These are phyloP conservation scores for Mesocentrotus franciscanus DNA, from an alignment of 53 echinoderm and acorn worm species.

Conservation along the genomic window DNA sequence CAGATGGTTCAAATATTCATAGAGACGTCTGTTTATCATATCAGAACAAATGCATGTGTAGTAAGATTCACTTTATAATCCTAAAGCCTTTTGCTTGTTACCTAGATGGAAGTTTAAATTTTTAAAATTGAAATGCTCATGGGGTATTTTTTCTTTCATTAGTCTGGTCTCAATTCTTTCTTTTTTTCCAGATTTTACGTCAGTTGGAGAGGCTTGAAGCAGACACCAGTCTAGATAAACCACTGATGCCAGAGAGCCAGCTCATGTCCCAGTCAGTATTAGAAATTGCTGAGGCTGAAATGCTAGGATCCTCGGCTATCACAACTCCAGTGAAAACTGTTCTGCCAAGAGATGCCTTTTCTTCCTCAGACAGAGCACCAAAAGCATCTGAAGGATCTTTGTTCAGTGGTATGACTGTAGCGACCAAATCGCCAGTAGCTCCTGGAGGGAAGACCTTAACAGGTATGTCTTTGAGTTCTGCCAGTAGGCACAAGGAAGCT, in stretches of 20 bases:
- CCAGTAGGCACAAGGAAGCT: background rate
- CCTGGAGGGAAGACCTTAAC: background rate
- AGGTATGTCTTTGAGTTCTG: background rate
- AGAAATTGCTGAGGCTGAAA: background rate
- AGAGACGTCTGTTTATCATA: too few species aligned
- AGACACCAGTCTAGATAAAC: constrained; percentile 60
- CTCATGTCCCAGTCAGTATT: constrained; percentile 8
- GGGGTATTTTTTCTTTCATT: too few species aligned
- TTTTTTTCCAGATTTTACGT: constrained; percentile 77
- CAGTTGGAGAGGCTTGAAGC: constrained; percentile 76
- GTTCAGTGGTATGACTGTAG: constrained; percentile 53
- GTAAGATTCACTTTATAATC: too few species aligned
- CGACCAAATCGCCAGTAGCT: background rate
- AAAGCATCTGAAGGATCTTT: background rate
- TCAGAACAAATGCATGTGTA: too few species aligned
- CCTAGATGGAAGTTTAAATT: too few species aligned
- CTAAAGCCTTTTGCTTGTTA: too few species aligned
- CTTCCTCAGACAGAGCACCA: background rate
- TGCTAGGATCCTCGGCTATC: background rate
- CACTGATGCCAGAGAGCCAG: constrained; percentile 35
- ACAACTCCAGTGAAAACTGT: background rate
- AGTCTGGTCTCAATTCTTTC: background rate
- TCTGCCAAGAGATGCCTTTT: background rate
- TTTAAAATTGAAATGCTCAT: too few species aligned
- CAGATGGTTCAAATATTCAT: too few species aligned